Conservation (phyloP, 2,797 vertebrate genomes). For the Cirrhinus molitorella region DNA sequence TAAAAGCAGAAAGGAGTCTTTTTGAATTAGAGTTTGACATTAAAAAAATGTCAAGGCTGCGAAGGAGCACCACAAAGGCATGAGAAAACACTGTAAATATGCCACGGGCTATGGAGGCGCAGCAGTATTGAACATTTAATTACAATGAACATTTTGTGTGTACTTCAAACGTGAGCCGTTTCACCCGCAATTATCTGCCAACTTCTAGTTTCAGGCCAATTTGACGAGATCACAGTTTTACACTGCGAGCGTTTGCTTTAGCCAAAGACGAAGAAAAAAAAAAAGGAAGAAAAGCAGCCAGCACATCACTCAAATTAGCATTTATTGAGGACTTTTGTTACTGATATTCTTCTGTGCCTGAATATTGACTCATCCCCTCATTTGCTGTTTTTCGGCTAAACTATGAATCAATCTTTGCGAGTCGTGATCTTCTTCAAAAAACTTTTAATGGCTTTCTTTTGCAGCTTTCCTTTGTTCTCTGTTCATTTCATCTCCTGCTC, state of each 20-base stretch:
- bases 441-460: not conserved
- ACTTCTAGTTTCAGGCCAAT: slow-evolving; percentile 51
- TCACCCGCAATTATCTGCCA: slow-evolving; percentile 52
- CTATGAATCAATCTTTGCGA: slow-evolving; percentile 5
- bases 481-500: not conserved
- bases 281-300: slow-evolving; percentile 6
- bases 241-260: slow-evolving; percentile 23
- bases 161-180: slow-evolving; percentile 56
- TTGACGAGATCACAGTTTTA: slow-evolving; percentile 35
- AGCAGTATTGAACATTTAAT: slow-evolving; percentile 54
- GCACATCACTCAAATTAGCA: slow-evolving; percentile 16
- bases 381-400: not conserved
- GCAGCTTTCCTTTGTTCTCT: not conserved
- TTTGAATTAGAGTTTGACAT: slow-evolving; percentile 32
- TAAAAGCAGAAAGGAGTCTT: slow-evolving; percentile 43
- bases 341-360: not conserved
- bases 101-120: slow-evolving; percentile 27
- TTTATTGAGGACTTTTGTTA: not conserved
- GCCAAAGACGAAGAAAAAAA: slow-evolving; percentile 23
- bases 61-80: slow-evolving; percentile 5
- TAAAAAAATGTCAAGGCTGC: slow-evolving; percentile 24
- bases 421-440: not conserved
- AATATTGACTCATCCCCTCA: not conserved
- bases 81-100: slow-evolving; percentile 18
- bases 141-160: slow-evolving; percentile 46